Conservation (phyloP, 2,888 invertebrate genomes). For the Orthosia incerta region DNA sequence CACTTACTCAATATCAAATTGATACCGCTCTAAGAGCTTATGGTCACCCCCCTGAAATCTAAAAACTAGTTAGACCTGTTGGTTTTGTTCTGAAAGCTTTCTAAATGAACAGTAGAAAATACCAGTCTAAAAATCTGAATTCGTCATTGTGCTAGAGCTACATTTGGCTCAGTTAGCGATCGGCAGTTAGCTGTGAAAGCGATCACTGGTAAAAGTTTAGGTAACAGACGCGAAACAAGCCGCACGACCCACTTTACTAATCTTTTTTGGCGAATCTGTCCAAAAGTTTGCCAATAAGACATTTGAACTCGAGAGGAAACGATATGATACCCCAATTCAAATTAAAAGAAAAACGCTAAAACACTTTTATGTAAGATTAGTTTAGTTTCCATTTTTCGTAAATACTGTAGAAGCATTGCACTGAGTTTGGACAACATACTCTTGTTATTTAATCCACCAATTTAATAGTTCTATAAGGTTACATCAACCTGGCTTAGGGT, state of each 20-base stretch:
- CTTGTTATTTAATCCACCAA: not conserved
- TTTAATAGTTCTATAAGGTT: not conserved
- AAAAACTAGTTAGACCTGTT: not conserved
- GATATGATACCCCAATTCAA: not conserved
- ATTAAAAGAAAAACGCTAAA: not conserved
- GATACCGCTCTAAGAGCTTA: too few relatives aligned
- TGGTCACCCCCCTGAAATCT: not conserved
- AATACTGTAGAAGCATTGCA: not conserved
- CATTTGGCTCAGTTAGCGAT: constrained; percentile 9
- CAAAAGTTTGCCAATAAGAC: constrained; percentile 41
- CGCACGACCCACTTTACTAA: constrained; percentile 33
- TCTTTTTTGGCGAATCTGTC: constrained; percentile 37
- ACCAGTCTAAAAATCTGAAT: not conserved
- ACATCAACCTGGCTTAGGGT: too few relatives aligned
- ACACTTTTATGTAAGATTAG: not conserved
- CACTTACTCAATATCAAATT: too few relatives aligned
- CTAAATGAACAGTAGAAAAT: not conserved
- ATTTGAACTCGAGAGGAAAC: constrained; percentile 9
- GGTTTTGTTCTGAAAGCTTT: too few relatives aligned
- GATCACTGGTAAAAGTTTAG: constrained; percentile 29
- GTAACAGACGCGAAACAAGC: not conserved
- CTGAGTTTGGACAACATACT: not conserved
- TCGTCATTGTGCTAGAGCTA: not conserved
- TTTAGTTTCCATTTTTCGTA: constrained; percentile 1
- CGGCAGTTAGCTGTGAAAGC: constrained; percentile 8